Conservation (phyloP, 2,113 vertebrate species). For the Eurystomus gularis region DNA sequence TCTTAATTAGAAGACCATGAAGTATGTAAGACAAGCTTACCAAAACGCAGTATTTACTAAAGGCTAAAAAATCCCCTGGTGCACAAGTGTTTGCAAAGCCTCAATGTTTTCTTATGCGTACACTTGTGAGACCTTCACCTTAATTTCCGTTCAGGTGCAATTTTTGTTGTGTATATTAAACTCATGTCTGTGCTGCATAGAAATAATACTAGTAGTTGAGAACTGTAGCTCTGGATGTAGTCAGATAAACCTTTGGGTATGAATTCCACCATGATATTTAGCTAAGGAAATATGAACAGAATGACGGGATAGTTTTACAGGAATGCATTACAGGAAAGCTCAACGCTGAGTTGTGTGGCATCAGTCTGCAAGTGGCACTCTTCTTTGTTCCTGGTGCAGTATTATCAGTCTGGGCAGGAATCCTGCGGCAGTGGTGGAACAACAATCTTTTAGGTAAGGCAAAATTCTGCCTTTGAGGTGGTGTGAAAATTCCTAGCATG, state of each 20-base stretch:
- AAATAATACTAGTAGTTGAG: not conserved
- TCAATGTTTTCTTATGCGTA: not conserved
- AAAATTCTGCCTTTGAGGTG: not conserved
- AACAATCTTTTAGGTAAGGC: not conserved
- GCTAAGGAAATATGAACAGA: not conserved
- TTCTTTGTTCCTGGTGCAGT: not conserved
- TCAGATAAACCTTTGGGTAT: not conserved
- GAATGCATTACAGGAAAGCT: not conserved
- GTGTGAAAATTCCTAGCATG: not conserved
- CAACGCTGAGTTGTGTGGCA: not conserved
- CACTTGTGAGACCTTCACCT: not conserved
- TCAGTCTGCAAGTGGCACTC: not conserved
- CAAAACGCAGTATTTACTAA: not conserved
- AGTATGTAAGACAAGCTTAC: not conserved
- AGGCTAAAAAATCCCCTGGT: not conserved
- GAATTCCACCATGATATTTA: not conserved
- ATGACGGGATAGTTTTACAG: not conserved
- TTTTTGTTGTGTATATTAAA: not conserved
- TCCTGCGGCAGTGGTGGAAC: not conserved
- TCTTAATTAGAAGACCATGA: conserved; percentile 28
- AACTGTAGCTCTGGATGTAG: not conserved
- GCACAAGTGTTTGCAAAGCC: not conserved
- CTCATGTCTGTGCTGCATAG: not conserved
- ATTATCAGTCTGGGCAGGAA: not conserved
- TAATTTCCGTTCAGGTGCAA: not conserved